These are phyloP conservation scores for Adelognathus sp. DNA, from an alignment of 2,888 invertebrate species.

Conservation along the genomic window DNA sequence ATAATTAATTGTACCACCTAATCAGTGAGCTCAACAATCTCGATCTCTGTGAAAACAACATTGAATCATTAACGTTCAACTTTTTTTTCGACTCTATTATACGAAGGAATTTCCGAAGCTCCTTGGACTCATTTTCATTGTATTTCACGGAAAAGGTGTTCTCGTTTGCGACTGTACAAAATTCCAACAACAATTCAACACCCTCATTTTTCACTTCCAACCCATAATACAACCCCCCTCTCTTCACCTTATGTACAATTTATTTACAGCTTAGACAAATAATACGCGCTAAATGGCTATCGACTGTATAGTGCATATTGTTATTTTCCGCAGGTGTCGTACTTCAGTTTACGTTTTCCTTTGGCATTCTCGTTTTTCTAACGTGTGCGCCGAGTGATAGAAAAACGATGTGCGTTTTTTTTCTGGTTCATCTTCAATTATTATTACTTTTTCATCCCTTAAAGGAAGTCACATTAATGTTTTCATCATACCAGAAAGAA, in stretches of 20 bases:
- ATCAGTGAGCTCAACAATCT: slow-evolving; percentile 6
- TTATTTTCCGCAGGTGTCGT: slow-evolving; percentile 10
- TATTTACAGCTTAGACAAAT: slow-evolving; percentile 59
- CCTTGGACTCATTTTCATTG: slow-evolving; percentile 11
- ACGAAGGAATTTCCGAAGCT: slow-evolving; percentile 15
- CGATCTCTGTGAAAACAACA: background rate
- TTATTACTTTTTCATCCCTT: slow-evolving; percentile 13
- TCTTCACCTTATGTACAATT: slow-evolving; percentile 56
- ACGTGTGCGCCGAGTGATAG: slow-evolving; percentile 57
- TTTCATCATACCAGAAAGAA: slow-evolving; percentile 12
- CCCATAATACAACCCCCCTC: background rate
- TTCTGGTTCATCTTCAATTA: slow-evolving; percentile 22
- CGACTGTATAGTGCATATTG: slow-evolving; percentile 31
- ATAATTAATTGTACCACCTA: background rate
- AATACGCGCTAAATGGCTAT: slow-evolving; percentile 33
- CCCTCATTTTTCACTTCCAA: background rate
- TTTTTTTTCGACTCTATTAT: background rate
- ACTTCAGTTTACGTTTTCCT: background rate
- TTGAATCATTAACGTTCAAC: background rate
- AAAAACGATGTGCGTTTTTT: slow-evolving; percentile 58
- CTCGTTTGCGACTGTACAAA: slow-evolving; percentile 45
- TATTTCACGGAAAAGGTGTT: slow-evolving; percentile 9
- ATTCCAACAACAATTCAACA: slow-evolving; percentile 27
- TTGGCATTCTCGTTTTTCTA: background rate
- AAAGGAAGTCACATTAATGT: slow-evolving; percentile 18